Conservation (phyloP, 1,140 invertebrate species). For the Charaxes varanes region DNA sequence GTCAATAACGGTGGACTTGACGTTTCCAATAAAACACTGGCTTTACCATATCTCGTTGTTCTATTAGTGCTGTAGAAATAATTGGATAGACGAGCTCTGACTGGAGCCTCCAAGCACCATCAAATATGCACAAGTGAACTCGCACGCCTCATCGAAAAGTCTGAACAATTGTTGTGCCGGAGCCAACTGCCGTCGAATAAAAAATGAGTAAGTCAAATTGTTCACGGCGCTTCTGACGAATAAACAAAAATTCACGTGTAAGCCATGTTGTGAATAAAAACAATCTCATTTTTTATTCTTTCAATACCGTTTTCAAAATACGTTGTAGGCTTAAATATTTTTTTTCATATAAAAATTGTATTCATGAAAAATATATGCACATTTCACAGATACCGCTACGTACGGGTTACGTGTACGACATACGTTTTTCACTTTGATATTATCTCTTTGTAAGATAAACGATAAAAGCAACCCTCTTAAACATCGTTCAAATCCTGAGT, state of each 20-base stretch:
- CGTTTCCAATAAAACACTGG: too few relatives aligned
- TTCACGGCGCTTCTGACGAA: slow-evolving; percentile 18
- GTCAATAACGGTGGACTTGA: too few relatives aligned
- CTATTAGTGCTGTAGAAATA: slow-evolving; percentile 27
- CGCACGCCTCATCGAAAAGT: slow-evolving; percentile 28
- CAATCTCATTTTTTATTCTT: background rate
- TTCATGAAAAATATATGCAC: too few relatives aligned
- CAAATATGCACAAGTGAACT: slow-evolving; percentile 34
- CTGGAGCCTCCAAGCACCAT: too few relatives aligned
- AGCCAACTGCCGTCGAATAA: slow-evolving; percentile 33
- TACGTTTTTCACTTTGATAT: too few relatives aligned
- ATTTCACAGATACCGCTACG: too few relatives aligned
- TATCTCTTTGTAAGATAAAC: too few relatives aligned
- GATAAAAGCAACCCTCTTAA: too few relatives aligned
- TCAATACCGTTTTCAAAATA: background rate
- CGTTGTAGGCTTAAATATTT: background rate
- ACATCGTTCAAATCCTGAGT: too few relatives aligned
- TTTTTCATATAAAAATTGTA: background rate
- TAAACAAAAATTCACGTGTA: slow-evolving; percentile 5
- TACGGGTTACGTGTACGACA: too few relatives aligned
- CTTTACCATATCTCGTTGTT: slow-evolving; percentile 13
- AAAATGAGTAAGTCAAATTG: slow-evolving; percentile 33
- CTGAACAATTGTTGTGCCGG: slow-evolving; percentile 37
- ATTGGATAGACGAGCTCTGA: slow-evolving; percentile 29
- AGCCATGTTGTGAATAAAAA: slow-evolving; percentile 10